phyloP scores from a whole-genome alignment of 1,140 invertebrate genomes.

The Arion vulgaris region DNA sequence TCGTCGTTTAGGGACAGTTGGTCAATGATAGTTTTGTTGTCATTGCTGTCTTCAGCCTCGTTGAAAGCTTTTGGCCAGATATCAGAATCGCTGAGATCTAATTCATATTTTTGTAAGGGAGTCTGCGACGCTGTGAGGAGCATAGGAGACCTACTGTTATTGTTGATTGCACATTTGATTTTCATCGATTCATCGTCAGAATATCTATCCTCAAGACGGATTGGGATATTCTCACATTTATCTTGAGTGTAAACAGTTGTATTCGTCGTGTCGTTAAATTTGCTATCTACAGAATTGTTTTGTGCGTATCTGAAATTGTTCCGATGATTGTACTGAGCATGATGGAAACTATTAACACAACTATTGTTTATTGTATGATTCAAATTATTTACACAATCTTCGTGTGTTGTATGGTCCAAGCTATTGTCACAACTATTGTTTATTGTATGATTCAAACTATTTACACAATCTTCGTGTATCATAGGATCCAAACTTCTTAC shows the following conservation, averaged over 20 bases:
- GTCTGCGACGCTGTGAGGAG: constrained; percentile 34
- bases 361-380: too few species aligned
- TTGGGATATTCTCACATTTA: constrained; percentile 23
- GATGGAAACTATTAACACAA: too few species aligned
- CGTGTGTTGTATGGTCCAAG: too few species aligned
- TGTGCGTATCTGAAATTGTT: not conserved
- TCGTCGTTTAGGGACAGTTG: not conserved
- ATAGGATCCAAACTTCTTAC: too few species aligned
- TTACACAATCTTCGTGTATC: too few species aligned
- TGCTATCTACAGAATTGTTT: not conserved
- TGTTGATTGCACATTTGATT: not conserved
- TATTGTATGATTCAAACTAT: too few species aligned
- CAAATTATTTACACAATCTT: too few species aligned
- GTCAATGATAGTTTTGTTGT: not conserved
- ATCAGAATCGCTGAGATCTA: constrained; percentile 33
- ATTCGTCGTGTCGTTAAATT: not conserved
- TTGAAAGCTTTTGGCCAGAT: constrained; percentile 43
- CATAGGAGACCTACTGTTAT: not conserved
- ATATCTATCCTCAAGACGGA: not conserved
- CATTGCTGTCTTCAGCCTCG: not conserved
- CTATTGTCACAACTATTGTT: too few species aligned
- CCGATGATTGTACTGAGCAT: too few species aligned
- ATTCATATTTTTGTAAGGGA: constrained; percentile 38
- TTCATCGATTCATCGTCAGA: constrained; percentile 27
- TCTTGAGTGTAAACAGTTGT: constrained; percentile 35